Evolutionary conservation across 1,140 invertebrate genomes (phyloP).

Genomic region (Campoletis sonorensis): DNA sequence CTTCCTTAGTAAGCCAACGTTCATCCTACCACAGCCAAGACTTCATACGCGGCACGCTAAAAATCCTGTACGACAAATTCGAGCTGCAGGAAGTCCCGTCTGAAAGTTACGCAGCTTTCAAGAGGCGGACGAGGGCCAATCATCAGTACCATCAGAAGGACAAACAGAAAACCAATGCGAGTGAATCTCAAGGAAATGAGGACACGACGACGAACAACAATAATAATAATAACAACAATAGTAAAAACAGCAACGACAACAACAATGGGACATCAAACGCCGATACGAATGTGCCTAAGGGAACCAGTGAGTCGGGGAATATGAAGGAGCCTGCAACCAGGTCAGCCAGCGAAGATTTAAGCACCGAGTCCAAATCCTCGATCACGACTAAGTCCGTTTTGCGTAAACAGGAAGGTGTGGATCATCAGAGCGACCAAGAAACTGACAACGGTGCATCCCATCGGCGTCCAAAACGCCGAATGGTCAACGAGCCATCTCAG

Average conservation of each 20-base stretch:
- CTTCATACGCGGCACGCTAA: constrained; percentile 55
- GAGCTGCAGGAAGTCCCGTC: constrained; percentile 66
- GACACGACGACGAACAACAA: background rate
- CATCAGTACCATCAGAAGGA: constrained; percentile 18
- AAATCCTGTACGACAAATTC: constrained; percentile 69
- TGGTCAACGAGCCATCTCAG: constrained; percentile 72
- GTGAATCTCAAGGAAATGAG: background rate
- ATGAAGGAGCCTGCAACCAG: background rate
- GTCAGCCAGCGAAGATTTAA: constrained; percentile 33
- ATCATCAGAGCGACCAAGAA: constrained; percentile 66
- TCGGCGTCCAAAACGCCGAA: constrained; percentile 59
- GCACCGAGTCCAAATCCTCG: constrained; percentile 10
- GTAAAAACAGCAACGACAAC: background rate
- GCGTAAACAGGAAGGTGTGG: constrained; percentile 69
- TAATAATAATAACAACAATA: no score
- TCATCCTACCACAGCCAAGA: constrained; percentile 58
- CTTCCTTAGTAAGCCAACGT: constrained; percentile 44
- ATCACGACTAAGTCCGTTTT: constrained; percentile 58
- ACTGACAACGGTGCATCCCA: constrained; percentile 60
- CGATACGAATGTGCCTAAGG: background rate
- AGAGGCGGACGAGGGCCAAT: constrained; percentile 61
- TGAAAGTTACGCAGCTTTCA: constrained; percentile 72
- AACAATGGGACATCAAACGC: background rate
- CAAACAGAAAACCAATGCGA: background rate
- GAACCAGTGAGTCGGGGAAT: constrained; percentile 7